These are phyloP conservation scores for Ctenochaetus hawaiiensis DNA, from an alignment of 2,797 vertebrate genomes.

Conservation along the genomic window DNA sequence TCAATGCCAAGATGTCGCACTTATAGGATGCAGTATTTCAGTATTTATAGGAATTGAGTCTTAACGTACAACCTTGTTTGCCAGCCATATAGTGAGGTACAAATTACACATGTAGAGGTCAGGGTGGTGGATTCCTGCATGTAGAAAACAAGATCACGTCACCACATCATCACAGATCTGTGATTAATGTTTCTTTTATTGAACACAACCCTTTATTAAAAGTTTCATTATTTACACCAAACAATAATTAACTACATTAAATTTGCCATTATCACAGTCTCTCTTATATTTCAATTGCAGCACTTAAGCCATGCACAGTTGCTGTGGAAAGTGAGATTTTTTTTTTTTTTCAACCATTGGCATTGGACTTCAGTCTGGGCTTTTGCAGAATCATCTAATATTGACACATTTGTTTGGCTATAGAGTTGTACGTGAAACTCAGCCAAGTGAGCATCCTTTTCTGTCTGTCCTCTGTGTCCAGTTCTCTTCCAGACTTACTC, in stretches of 20 bases:
- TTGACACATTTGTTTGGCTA: background rate
- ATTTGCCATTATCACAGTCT: background rate
- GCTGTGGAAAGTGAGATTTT: background rate
- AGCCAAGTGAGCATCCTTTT: background rate
- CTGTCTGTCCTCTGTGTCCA: background rate
- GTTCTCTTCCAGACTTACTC: background rate
- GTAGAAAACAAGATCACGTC: too few species aligned
- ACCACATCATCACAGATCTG: background rate
- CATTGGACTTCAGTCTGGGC: background rate
- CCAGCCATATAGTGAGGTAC: background rate
- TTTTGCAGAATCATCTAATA: conserved; percentile 10
- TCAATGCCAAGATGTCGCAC: too few species aligned
- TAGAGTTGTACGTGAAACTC: background rate
- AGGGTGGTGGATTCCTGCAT: background rate
- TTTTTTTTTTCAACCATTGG: background rate
- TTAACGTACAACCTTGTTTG: background rate
- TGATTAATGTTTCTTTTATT: background rate
- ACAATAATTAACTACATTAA: too few species aligned
- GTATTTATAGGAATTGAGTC: too few species aligned
- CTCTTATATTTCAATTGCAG: background rate
- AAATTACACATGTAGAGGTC: background rate
- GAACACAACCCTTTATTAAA: background rate
- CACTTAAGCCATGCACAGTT: background rate
- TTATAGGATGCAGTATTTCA: background rate
- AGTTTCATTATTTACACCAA: background rate